These are phyloP conservation scores for Thereva unica DNA, from an alignment of 2,888 invertebrate species.

Conservation along the genomic window DNA sequence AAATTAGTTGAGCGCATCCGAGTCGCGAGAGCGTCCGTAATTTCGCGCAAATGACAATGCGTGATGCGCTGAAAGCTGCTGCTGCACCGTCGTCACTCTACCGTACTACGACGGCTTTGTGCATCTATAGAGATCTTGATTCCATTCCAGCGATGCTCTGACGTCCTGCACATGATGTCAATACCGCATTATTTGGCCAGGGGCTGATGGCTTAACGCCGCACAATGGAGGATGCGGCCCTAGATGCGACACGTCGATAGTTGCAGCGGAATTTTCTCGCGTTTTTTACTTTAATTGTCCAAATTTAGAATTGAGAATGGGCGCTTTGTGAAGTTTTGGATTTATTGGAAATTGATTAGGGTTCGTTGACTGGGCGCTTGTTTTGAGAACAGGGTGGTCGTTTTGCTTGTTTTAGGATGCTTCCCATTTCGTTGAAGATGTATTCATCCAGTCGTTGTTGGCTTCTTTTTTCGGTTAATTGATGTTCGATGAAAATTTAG, in stretches of 20 bases:
- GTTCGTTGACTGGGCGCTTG: neutral
- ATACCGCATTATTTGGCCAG: no score
- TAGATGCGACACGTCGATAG: no score
- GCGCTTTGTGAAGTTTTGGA: neutral
- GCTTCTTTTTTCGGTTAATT: neutral
- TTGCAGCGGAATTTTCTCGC: neutral
- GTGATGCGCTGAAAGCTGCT: constrained; percentile 7
- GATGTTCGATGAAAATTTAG: no score
- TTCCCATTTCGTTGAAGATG: constrained; percentile 1
- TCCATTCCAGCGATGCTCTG: constrained; percentile 9
- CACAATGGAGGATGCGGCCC: no score
- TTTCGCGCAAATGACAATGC: constrained; percentile 9
- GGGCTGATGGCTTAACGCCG: no score
- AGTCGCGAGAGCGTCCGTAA: no score
- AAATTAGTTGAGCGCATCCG: constrained; percentile 15
- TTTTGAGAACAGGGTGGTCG: no score
- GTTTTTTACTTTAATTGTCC: constrained; percentile 18
- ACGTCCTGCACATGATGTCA: no score
- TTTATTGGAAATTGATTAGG: neutral
- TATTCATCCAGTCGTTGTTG: neutral
- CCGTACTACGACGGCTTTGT: constrained; percentile 2
- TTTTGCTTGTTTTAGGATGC: neutral
- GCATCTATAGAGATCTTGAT: constrained; percentile 7
- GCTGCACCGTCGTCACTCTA: neutral
- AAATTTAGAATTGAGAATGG: constrained; percentile 22